Conservation (phyloP, 1,140 invertebrate species). For the Drosophila takahashii region DNA sequence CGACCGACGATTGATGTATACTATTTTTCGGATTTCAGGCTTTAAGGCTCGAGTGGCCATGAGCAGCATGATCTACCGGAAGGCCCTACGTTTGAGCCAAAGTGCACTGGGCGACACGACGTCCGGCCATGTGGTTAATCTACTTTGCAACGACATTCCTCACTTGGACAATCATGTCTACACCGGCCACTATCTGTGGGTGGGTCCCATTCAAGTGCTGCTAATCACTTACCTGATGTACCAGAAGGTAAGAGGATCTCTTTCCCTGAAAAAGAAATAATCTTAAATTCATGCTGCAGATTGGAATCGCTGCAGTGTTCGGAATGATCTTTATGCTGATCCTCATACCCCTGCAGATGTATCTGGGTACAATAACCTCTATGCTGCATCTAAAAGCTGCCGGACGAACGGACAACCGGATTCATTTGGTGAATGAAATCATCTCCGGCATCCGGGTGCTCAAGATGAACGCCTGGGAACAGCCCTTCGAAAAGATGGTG, state of each 20-base stretch:
- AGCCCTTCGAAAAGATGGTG: slow-evolving; percentile 89
- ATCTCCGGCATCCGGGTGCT: slow-evolving; percentile 95
- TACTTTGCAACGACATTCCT: slow-evolving; percentile 95
- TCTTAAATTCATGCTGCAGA: slow-evolving; percentile 73
- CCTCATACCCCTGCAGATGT: slow-evolving; percentile 94
- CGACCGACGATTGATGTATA: neutral
- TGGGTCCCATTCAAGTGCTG: slow-evolving; percentile 87
- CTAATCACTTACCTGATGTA: slow-evolving; percentile 92
- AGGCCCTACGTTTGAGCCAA: slow-evolving; percentile 89
- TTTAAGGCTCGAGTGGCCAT: slow-evolving; percentile 92
- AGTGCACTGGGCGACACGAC: slow-evolving; percentile 91
- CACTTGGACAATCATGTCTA: slow-evolving; percentile 88
- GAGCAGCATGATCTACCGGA: slow-evolving; percentile 92
- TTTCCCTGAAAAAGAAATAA: no score
- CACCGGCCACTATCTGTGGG: slow-evolving; percentile 91
- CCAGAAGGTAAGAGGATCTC: slow-evolving; percentile 79
- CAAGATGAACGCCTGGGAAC: slow-evolving; percentile 96
- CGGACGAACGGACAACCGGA: slow-evolving; percentile 91
- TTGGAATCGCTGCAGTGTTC: slow-evolving; percentile 90
- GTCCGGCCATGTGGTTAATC: slow-evolving; percentile 95
- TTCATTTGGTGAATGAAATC: slow-evolving; percentile 95
- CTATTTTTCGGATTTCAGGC: neutral
- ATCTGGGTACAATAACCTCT: slow-evolving; percentile 90
- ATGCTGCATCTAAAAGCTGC: slow-evolving; percentile 89
- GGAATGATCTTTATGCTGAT: slow-evolving; percentile 92